Evolutionary conservation across 2,888 invertebrate species (phyloP).

Genomic region (Drosophila mulleri): DNA sequence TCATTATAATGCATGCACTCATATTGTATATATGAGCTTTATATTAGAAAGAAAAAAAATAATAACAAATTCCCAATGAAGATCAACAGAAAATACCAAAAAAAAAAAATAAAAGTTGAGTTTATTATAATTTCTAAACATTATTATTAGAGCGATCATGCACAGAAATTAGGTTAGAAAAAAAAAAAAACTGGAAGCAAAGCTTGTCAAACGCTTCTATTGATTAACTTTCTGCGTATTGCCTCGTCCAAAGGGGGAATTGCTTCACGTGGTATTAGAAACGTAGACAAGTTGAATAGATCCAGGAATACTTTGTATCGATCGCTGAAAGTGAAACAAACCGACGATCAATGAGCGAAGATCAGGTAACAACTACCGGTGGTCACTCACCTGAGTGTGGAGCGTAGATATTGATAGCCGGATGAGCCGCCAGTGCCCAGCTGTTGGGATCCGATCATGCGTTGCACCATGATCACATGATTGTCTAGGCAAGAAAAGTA

Average conservation of each 20-base stretch:
- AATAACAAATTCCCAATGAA: too few species aligned
- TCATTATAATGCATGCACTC: background rate
- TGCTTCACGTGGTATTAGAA: conserved; percentile 94
- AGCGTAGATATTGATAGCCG: conserved; percentile 98
- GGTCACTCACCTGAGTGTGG: conserved; percentile 91
- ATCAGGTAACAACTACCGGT: background rate
- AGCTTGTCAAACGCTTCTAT: conserved; percentile 33
- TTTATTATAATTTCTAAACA: background rate
- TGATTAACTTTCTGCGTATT: conserved; percentile 87
- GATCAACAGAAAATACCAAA: background rate
- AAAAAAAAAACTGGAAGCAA: background rate
- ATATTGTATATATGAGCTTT: background rate
- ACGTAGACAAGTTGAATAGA: conserved; percentile 98
- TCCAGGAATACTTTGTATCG: conserved; percentile 99
- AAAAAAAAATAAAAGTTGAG: too few species aligned
- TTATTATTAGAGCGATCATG: background rate
- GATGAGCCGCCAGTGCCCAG: conserved; percentile 99
- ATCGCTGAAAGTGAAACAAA: conserved; percentile 89
- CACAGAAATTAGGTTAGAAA: background rate
- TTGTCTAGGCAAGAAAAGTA: conserved; percentile 90
- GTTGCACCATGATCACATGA: conserved; percentile 98
- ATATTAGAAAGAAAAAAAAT: background rate
- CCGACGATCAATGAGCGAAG: conserved; percentile 8
- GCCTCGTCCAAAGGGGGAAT: conserved; percentile 94
- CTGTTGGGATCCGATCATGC: conserved; percentile 99